phyloP scores from a whole-genome alignment of 2,113 vertebrate genomes.

The Macaca nemestrina region DNA sequence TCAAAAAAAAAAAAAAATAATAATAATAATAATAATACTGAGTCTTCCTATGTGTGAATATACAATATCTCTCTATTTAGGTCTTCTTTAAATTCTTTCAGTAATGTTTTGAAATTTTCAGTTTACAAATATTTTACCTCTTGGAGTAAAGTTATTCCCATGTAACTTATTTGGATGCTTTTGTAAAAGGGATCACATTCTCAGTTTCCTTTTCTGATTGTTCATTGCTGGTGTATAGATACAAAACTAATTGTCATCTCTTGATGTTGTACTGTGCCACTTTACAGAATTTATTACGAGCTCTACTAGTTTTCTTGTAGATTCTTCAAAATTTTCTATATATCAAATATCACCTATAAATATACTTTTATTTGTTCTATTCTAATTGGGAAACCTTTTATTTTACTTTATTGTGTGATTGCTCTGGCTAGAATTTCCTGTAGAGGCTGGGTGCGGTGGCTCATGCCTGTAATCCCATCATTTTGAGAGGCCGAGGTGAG shows the following conservation, averaged over 20 bases:
- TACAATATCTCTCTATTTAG: neutral
- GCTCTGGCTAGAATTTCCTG: neutral
- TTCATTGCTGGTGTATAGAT: neutral
- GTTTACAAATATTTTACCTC: neutral
- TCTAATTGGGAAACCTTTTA: neutral
- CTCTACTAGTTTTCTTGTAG: neutral
- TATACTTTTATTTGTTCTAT: neutral
- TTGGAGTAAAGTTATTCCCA: neutral
- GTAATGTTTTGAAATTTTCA: neutral
- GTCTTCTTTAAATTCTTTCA: neutral
- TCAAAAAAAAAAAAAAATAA: too few relatives aligned
- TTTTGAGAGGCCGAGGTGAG: too few relatives aligned
- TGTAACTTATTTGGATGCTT: neutral
- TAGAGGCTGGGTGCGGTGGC: neutral
- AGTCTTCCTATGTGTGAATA: neutral
- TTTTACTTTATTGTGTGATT: neutral
- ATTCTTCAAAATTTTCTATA: neutral
- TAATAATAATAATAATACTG: neutral
- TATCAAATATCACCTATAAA: neutral
- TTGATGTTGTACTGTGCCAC: neutral
- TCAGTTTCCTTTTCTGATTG: neutral
- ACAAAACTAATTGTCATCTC: neutral
- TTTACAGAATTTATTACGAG: neutral
- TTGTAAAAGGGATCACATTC: neutral
- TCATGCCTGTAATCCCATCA: too few relatives aligned